Base-by-base conservation (phyloP, 2,888 invertebrate species). In the Microplitis manilae region DNA sequence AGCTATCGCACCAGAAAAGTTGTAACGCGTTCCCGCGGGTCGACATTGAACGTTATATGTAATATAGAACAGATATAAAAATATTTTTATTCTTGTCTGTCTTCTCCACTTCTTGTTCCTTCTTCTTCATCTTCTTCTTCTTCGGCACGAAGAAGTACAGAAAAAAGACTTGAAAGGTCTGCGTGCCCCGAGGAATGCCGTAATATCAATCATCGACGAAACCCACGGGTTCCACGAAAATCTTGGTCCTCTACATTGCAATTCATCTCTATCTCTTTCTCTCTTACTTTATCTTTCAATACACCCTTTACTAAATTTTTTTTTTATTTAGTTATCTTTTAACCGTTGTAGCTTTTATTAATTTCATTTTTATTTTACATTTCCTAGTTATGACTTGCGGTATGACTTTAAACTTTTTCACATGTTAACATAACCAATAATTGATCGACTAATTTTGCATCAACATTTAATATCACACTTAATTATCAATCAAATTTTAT, bases 121-220 rank as follows among this genome's bases (percentile, higher is more conserved):
- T 30, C 30, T 30, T 20, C 2, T 20, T 68, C 20, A 41, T 15
- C 6, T n/a, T 68, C 4, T 38, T 15, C n/a, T 40, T 40, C 39
- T 68, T 38, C 2, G 39, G 9, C 8, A 68, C 39, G 39, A 8
- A 5, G 40, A 65, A 40, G 6, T 39, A 40, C 7, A 8, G n/a
- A 68, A 40, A 39, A 38, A 40, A 68, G 39, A 38, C 39, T n/a
- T 68, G 68, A 13, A 20, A 61, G 61, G 39, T 30, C 30, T 71
- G 61, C 61, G 61, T 71, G 39, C 39, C 38, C 40, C 38, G 68
- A 70, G 80, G 81, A 81, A 81, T 81, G 81, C 59, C 79, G 81
- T 79, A 80, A 81, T 78, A 81, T 81, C 79, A 79, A 81, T 81
- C 79, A 80, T 77, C 77, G 72, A 76, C 41, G 64, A 67, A 64